These are phyloP conservation scores for Knipowitschia caucasica DNA, from an alignment of 2,797 vertebrate genomes.

Conservation along the genomic window DNA sequence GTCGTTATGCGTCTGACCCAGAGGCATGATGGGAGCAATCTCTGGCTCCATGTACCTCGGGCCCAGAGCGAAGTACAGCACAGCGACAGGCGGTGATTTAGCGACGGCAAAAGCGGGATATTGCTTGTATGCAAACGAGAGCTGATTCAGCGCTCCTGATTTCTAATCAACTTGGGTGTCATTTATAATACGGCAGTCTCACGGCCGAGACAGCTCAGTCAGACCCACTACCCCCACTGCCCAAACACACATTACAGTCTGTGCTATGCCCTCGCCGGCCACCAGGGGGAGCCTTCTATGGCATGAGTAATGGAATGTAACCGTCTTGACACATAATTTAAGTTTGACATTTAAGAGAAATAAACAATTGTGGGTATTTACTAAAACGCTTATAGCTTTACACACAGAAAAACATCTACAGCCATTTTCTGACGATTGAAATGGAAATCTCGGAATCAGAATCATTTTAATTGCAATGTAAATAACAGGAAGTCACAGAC, in stretches of 20 bases:
- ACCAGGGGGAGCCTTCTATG: conserved; percentile 11
- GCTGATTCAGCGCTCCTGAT: conserved; percentile 79
- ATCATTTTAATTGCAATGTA: too few species aligned
- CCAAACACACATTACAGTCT: conserved; percentile 13
- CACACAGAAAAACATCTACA: too few species aligned
- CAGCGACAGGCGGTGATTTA: conserved; percentile 71
- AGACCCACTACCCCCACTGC: conserved; percentile 20
- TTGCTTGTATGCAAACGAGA: conserved; percentile 82
- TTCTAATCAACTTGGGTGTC: conserved; percentile 74
- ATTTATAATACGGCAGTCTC: conserved; percentile 68
- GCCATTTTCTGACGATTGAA: too few species aligned
- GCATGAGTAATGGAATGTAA: background rate
- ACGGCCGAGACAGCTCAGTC: conserved; percentile 62
- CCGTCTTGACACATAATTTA: background rate
- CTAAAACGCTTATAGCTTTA: too few species aligned
- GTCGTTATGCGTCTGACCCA: conserved; percentile 66
- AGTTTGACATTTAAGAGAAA: too few species aligned
- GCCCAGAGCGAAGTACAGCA: conserved; percentile 35
- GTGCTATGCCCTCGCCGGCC: conserved; percentile 12
- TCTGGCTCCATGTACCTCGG: conserved; percentile 41
- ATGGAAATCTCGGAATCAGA: too few species aligned
- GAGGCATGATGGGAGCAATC: conserved; percentile 61
- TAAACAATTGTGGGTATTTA: too few species aligned
- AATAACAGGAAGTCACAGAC: too few species aligned
- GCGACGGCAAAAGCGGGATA: conserved; percentile 71